These are phyloP conservation scores for Clistopyga incitator DNA, from an alignment of 2,888 invertebrate species.

Conservation along the genomic window DNA sequence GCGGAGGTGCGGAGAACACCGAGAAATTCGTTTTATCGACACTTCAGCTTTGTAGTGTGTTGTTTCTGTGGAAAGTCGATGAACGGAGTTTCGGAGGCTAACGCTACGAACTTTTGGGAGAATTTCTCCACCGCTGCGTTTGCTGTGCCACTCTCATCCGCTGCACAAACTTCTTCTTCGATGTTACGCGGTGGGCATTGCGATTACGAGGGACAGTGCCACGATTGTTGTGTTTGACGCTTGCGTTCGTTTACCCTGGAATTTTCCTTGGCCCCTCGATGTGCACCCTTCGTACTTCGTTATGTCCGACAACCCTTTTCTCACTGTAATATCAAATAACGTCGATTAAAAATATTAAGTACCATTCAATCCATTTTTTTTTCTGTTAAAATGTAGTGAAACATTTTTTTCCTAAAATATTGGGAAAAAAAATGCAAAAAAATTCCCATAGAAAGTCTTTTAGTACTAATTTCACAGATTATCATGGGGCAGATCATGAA, in stretches of 20 bases:
- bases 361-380: too few relatives aligned
- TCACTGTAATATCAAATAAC: slow-evolving; percentile 36
- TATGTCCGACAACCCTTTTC: slow-evolving; percentile 46
- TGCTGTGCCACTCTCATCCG: slow-evolving; percentile 7
- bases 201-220: slow-evolving; percentile 38
- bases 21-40: slow-evolving; percentile 60
- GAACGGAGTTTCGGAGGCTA: not conserved
- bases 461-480: too few relatives aligned
- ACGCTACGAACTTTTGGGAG: slow-evolving; percentile 40
- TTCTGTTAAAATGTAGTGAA: too few relatives aligned
- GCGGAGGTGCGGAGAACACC: not conserved
- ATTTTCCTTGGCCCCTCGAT: slow-evolving; percentile 45
- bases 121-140: slow-evolving; percentile 47
- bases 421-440: too few relatives aligned
- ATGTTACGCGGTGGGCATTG: slow-evolving; percentile 21
- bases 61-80: slow-evolving; percentile 45
- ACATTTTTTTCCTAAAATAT: too few relatives aligned
- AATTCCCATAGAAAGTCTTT: too few relatives aligned
- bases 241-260: slow-evolving; percentile 46
- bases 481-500: too few relatives aligned
- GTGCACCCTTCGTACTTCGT: slow-evolving; percentile 28
- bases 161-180: slow-evolving; percentile 29
- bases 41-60: slow-evolving; percentile 58
- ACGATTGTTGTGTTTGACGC: slow-evolving; percentile 44
- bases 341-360: too few relatives aligned